Evolutionary conservation across 2,113 vertebrate species (phyloP).

Genomic region (Corythoichthys intestinalis): DNA sequence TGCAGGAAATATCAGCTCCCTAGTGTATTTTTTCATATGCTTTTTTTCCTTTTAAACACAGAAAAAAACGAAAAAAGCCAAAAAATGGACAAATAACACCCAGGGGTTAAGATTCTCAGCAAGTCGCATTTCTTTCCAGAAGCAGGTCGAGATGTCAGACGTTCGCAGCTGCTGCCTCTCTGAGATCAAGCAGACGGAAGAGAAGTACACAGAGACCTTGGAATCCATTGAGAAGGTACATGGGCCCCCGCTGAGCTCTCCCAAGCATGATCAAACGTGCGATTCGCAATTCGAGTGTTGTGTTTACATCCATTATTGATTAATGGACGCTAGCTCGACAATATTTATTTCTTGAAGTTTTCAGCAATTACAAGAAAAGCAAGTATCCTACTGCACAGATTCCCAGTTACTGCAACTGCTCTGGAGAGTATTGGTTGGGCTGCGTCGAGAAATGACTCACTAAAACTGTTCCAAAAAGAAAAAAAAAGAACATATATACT

Average conservation of each 20-base stretch:
- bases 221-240: slow-evolving; percentile 89
- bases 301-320: background rate
- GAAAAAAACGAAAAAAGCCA: no score
- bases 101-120: background rate
- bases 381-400: background rate
- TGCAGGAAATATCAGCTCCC: no score
- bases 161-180: slow-evolving; percentile 85
- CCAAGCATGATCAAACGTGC: background rate
- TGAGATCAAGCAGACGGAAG: slow-evolving; percentile 94
- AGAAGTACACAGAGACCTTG: slow-evolving; percentile 92
- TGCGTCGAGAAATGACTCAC: no score
- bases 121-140: slow-evolving; percentile 30
- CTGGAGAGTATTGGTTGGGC: no score
- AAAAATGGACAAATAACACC: no score
- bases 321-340: background rate
- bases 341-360: background rate
- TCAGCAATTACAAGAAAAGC: background rate
- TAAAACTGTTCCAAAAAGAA: no score
- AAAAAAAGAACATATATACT: no score
- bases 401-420: no score
- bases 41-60: no score
- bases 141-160: slow-evolving; percentile 77
- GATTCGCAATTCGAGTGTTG: background rate
- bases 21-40: no score
- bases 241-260: background rate